Conservation (phyloP, 1,140 invertebrate species). For the Aphaenogaster rudis region DNA sequence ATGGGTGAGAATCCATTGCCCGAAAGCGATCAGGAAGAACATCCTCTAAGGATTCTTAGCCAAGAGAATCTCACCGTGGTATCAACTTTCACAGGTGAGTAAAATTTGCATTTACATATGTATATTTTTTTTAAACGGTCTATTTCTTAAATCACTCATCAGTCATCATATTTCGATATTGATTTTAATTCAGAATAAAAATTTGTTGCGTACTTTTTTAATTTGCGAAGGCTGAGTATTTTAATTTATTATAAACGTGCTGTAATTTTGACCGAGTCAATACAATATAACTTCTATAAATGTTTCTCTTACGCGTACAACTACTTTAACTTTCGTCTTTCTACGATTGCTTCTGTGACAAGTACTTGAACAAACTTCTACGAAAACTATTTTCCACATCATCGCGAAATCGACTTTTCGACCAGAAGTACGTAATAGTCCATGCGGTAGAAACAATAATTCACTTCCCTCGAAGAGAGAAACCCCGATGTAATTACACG, state of each 20-base stretch:
- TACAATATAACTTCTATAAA: background rate
- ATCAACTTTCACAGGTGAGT: conserved; percentile 92
- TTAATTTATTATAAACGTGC: background rate
- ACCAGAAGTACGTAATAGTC: conserved; percentile 43
- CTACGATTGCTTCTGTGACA: background rate
- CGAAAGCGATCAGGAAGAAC: conserved; percentile 92
- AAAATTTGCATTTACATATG: background rate
- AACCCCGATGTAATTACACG: conserved; percentile 62
- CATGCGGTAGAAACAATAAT: conserved; percentile 64
- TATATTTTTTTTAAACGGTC: background rate
- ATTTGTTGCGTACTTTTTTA: conserved; percentile 9
- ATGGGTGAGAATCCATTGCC: conserved; percentile 93
- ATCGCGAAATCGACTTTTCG: conserved; percentile 39
- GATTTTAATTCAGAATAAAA: background rate
- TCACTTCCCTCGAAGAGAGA: conserved; percentile 21
- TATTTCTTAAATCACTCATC: background rate
- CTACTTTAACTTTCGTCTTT: background rate
- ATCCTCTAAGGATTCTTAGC: conserved; percentile 95
- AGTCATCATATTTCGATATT: background rate
- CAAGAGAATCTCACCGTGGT: conserved; percentile 96
- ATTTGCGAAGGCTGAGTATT: background rate
- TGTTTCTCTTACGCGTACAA: background rate
- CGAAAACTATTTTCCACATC: conserved; percentile 37
- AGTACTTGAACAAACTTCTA: conserved; percentile 39
- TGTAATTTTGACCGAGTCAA: background rate